Conservation (phyloP, 2,797 vertebrate genomes). For the Carapus acus region DNA sequence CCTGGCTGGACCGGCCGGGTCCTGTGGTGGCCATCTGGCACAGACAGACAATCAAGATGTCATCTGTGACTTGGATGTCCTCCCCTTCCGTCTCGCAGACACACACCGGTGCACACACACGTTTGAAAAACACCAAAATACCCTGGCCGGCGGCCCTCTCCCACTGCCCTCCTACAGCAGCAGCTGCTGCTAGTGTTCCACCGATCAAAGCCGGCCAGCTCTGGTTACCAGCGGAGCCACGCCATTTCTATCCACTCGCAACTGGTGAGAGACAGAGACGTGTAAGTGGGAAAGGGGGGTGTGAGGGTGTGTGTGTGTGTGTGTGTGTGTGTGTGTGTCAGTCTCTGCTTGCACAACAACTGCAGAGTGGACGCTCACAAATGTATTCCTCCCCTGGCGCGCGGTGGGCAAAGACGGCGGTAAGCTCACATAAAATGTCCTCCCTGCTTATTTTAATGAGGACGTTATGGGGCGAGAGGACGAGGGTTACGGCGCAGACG, state of each 20-base stretch:
- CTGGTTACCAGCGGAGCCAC: conserved; percentile 41
- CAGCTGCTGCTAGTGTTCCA: conserved; percentile 53
- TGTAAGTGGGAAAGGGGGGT: conserved; percentile 50
- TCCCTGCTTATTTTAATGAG: conserved; percentile 42
- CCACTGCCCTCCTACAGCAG: conserved; percentile 33
- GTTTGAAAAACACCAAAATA: conserved; percentile 4
- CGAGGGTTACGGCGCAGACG: neutral
- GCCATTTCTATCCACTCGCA: conserved; percentile 27
- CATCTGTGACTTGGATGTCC: conserved; percentile 33
- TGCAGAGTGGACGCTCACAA: too few relatives aligned
- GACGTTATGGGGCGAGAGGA: neutral
- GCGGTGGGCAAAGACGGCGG: too few relatives aligned
- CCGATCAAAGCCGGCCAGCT: conserved; percentile 50
- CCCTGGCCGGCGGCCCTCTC: too few relatives aligned
- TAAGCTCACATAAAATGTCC: too few relatives aligned
- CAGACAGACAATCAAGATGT: conserved; percentile 50
- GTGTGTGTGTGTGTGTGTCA: too few relatives aligned
- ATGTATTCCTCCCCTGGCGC: too few relatives aligned
- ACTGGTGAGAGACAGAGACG: conserved; percentile 34
- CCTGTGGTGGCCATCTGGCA: conserved; percentile 38
- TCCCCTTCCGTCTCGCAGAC: conserved; percentile 12
- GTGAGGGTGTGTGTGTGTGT: too few relatives aligned
- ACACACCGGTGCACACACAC: conserved; percentile 1
- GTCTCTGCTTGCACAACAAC: too few relatives aligned
- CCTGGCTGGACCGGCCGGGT: conserved; percentile 10